These are phyloP conservation scores for Schizopygopsis pylzovi DNA, from an alignment of 2,797 vertebrate species.

Conservation along the genomic window DNA sequence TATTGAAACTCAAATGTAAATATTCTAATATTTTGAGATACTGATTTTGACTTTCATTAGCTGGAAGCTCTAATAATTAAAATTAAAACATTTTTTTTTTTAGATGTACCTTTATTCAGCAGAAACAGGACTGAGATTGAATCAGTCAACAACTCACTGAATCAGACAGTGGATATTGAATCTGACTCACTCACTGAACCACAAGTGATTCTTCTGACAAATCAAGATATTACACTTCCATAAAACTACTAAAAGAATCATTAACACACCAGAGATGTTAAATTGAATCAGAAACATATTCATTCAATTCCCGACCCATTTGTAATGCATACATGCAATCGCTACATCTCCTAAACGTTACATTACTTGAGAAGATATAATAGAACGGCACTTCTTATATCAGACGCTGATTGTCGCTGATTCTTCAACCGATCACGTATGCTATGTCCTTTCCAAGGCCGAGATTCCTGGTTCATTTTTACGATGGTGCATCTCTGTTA, in stretches of 20 bases:
- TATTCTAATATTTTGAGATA: too few species aligned
- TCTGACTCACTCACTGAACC: neutral
- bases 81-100: too few species aligned
- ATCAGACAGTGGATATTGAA: neutral
- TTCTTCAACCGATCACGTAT: constrained; percentile 64
- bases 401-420: constrained; percentile 4
- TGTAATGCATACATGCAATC: neutral
- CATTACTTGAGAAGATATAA: constrained; percentile 21
- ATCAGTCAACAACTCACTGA: neutral
- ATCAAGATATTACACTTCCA: neutral
- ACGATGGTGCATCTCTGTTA: constrained; percentile 68
- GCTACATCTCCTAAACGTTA: neutral
- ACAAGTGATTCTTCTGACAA: neutral
- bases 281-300: neutral
- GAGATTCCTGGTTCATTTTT: constrained; percentile 66
- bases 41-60: too few species aligned
- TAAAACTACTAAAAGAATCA: neutral
- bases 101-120: too few species aligned
- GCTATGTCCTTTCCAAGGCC: constrained; percentile 58
- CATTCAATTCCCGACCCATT: neutral
- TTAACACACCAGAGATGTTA: neutral
- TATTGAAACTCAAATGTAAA: too few species aligned
- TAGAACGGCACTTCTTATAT: neutral
- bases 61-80: too few species aligned
- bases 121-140: too few species aligned